Evolutionary conservation across 2,797 vertebrate genomes (phyloP), one percentile per base, ranked within the genome.

Genomic region (Morus bassanus): DNA sequence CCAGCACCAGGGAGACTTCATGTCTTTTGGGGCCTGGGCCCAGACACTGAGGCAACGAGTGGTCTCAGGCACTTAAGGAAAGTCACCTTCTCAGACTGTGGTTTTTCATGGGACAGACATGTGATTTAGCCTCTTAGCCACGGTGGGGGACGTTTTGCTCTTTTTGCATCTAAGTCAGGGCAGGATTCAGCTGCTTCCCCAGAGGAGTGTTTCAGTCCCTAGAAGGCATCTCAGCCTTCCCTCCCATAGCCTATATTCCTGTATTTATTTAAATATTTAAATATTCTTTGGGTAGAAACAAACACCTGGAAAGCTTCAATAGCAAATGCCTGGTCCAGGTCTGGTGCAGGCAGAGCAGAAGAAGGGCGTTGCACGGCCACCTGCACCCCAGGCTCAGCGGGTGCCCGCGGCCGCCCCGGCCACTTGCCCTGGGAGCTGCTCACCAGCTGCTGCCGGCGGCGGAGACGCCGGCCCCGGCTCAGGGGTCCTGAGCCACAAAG

Each of bases 381-480:
- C 6, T 9, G 19, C n/a, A 30, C 28, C 11, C 2, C 0, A 1
- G 21, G 18, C 28, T 59, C 65, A 48, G 63, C 6, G 5, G 19
- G 17, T 35, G 13, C 59, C 57, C 33, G 7, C 0, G 1, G 57
- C 39, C 0, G 0, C 79, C 37, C 15, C 3, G 10, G n/a, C 64
- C 6, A 6, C 50, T 54, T 0, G 0, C 59, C 59, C 35, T 11
- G 1, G 23, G 56, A 61, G 35, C 51, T 16, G 2, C 45, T 43
- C 1, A 0, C 25, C 0, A 1, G 50, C 65, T 73, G 64, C 75
- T 35, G 28, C 70, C 6, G 2, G 5, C 0, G 0, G 35, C 4
- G 0, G 28, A 63, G 31, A 28, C 22, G 12, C 50, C 0, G 0
- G 21, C 21, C 56, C 46, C 4, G 1, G 25, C 8, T 16, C 46